A percentile compares a stretch with the other conserved stretches of the same genome.
Evolutionary conservation across 2,113 vertebrate genomes (phyloP).

Genomic region (Hipposideros armiger): DNA sequence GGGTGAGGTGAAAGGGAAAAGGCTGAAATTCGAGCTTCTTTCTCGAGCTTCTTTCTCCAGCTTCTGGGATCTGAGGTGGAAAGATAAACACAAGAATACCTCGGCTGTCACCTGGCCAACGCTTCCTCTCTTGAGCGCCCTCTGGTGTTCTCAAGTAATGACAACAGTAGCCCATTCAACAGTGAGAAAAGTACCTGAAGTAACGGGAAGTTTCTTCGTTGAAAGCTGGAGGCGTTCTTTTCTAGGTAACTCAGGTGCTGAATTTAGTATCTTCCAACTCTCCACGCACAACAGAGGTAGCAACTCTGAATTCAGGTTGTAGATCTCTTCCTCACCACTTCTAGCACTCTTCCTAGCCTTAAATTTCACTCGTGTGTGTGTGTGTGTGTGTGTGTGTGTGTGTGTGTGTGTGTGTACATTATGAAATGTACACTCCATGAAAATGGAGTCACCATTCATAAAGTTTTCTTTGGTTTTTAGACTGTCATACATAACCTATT

Average conservation of each 20-base stretch:
- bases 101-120: neutral
- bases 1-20: neutral
- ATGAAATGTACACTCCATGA: neutral
- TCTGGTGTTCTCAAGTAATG: slow-evolving; percentile 60
- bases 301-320: neutral
- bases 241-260: neutral
- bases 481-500: neutral
- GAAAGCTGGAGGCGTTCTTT: neutral
- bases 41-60: neutral
- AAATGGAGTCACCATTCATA: neutral
- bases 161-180: neutral
- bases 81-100: neutral
- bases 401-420: too few relatives aligned
- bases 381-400: too few relatives aligned
- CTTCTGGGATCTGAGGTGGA: neutral
- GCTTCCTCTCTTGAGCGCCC: slow-evolving; percentile 65
- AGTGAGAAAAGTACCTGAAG: neutral
- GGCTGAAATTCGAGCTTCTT: neutral
- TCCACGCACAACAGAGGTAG: neutral
- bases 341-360: neutral
- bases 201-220: neutral
- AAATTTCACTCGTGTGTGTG: neutral
- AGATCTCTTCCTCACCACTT: neutral
- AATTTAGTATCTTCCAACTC: neutral
- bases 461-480: neutral